Conservation (phyloP, 2,797 vertebrate species). For the Artibeus jamaicensis region DNA sequence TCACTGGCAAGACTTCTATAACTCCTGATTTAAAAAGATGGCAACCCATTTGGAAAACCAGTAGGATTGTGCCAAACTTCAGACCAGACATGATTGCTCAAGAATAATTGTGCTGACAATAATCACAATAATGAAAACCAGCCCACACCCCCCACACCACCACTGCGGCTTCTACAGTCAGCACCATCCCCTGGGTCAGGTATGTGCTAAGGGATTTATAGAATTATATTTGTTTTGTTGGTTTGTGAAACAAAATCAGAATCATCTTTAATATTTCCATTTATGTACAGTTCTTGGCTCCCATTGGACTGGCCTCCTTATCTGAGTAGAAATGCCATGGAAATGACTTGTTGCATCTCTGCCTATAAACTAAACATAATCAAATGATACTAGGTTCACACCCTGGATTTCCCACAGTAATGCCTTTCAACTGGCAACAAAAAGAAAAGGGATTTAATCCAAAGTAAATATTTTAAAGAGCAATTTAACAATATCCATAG, state of each 20-base stretch:
- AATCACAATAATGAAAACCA: background rate
- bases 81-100: constrained; percentile 36
- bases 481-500: constrained; percentile 20
- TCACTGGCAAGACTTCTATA: background rate
- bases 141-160: background rate
- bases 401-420: constrained; percentile 31
- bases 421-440: constrained; percentile 43
- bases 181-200: background rate
- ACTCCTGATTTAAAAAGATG: constrained; percentile 48
- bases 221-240: background rate
- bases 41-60: constrained; percentile 67
- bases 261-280: constrained; percentile 44
- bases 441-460: constrained; percentile 17
- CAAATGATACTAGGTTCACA: background rate
- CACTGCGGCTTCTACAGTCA: background rate
- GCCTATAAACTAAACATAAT: constrained; percentile 63
- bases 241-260: constrained; percentile 39
- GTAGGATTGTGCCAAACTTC: constrained; percentile 22
- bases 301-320: background rate
- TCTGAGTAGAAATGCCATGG: constrained; percentile 17
- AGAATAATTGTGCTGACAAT: constrained; percentile 1
- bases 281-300: background rate
- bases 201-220: background rate
- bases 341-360: constrained; percentile 31
- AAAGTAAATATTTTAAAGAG: constrained; percentile 47